These are phyloP conservation scores for Calameuta filiformis DNA, from an alignment of 2,888 invertebrate species.

Conservation along the genomic window DNA sequence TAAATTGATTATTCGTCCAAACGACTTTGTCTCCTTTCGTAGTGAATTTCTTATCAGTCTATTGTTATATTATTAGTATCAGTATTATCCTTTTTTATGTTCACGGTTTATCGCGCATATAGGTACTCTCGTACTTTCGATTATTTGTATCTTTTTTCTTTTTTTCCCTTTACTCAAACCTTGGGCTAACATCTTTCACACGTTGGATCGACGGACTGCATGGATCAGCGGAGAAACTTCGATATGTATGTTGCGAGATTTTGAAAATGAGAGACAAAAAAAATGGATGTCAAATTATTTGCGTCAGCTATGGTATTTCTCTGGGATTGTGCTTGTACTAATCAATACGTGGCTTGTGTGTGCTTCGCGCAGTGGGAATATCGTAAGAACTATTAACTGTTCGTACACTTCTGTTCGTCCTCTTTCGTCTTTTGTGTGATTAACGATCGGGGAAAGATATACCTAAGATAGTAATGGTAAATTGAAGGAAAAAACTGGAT, in stretches of 20 bases:
- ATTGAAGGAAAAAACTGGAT: neutral
- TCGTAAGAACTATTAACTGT: neutral
- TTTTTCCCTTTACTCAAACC: neutral
- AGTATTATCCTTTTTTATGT: neutral
- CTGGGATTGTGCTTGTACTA: neutral
- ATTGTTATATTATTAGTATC: neutral
- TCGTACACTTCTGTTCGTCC: neutral
- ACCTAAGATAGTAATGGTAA: neutral
- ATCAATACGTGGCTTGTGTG: neutral
- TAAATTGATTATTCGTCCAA: slow-evolving; percentile 1
- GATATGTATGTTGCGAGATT: neutral
- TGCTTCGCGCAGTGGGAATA: neutral
- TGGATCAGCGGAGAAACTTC: neutral
- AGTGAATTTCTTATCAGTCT: neutral
- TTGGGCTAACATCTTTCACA: neutral
- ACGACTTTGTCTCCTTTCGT: neutral
- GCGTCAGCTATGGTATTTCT: neutral
- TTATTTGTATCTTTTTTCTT: neutral
- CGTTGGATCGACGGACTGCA: neutral
- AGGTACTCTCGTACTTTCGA: neutral
- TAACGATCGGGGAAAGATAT: neutral
- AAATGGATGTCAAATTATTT: neutral
- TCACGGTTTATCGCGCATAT: neutral
- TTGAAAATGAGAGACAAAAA: neutral
- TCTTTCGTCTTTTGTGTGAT: neutral